Conservation (phyloP, 2,797 vertebrate species). For the Mormyrus proboscirostris region DNA sequence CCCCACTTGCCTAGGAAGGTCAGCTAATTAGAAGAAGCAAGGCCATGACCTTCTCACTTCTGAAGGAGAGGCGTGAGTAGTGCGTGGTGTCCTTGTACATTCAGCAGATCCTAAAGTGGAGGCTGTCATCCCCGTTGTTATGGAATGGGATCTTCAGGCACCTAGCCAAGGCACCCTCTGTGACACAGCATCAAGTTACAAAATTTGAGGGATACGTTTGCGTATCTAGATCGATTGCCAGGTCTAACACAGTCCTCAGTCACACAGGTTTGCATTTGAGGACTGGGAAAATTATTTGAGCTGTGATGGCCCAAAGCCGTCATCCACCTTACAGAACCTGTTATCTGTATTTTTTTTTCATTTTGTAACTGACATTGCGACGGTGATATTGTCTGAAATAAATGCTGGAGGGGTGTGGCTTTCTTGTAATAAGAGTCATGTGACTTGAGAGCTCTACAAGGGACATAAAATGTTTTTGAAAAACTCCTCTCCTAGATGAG, state of each 20-base stretch:
- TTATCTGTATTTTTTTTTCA: conserved; percentile 41
- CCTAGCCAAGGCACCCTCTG: neutral
- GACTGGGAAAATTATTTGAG: neutral
- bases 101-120: neutral
- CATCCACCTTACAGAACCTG: conserved; percentile 20
- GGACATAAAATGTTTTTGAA: conserved; percentile 2
- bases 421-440: neutral
- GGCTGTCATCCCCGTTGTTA: neutral
- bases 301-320: neutral
- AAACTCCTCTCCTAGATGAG: neutral
- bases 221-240: neutral
- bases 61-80: neutral
- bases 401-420: conserved; percentile 45
- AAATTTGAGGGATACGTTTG: neutral
- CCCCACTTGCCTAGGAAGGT: neutral
- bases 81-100: neutral
- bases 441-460: conserved; percentile 22
- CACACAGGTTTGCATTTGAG: neutral
- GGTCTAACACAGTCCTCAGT: neutral
- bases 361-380: conserved; percentile 42
- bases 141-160: neutral
- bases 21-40: neutral
- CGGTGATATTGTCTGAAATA: conserved; percentile 66
- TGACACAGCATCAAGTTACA: neutral
- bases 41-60: neutral